Conservation (phyloP, 2,888 invertebrate species). For the Diabrotica balteata region DNA sequence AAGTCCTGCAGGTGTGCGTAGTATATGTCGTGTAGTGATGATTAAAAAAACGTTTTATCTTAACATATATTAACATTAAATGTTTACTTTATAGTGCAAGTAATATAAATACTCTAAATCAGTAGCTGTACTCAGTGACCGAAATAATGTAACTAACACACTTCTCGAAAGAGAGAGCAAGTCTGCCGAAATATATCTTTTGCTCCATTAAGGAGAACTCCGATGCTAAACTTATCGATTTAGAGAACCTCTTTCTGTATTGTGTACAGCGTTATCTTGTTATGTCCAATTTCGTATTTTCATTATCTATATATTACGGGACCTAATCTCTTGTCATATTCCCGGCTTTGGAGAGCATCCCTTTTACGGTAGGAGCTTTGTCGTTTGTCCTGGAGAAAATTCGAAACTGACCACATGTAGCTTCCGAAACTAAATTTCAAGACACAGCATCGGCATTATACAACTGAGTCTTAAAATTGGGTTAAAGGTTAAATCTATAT, state of each 20-base stretch:
- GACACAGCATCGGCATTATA: background rate
- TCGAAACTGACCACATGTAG: constrained; percentile 6
- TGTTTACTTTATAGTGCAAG: no score
- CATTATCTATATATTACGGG: constrained; percentile 4
- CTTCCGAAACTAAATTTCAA: constrained; percentile 11
- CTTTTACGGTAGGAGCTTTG: constrained; percentile 13
- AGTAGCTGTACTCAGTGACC: no score
- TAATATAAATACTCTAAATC: no score
- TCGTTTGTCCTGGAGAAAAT: constrained; percentile 3
- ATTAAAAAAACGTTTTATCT: no score
- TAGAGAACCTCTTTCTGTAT: constrained; percentile 1
- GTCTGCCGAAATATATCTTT: no score
- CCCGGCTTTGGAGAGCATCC: constrained; percentile 5
- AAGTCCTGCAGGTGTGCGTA: no score
- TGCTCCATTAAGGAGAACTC: background rate
- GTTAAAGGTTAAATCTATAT: no score
- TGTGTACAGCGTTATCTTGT: constrained; percentile 1
- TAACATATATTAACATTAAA: no score
- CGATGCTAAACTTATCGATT: background rate
- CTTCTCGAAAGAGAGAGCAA: no score
- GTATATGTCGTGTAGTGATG: no score
- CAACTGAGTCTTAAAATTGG: no score
- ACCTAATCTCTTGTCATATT: constrained; percentile 14
- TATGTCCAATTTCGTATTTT: constrained; percentile 1
- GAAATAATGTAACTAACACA: no score